phyloP scores from a whole-genome alignment of 2,113 vertebrate genomes.

The Grus americana region DNA sequence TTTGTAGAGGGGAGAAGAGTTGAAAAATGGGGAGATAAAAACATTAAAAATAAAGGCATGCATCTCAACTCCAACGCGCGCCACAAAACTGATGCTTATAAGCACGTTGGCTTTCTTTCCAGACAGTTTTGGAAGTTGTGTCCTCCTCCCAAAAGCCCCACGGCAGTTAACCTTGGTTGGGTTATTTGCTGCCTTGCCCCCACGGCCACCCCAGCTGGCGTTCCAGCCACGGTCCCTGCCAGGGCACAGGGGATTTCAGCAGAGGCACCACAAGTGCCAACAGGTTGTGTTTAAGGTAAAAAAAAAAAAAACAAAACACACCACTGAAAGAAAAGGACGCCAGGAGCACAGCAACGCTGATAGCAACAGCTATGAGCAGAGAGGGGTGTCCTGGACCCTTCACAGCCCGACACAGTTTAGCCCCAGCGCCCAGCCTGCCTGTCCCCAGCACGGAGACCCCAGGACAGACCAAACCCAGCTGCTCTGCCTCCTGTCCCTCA shows the following conservation, averaged over 20 bases:
- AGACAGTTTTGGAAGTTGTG: not conserved
- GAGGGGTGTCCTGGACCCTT: not conserved
- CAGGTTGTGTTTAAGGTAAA: not conserved
- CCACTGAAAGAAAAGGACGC: not conserved
- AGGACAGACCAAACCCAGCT: not conserved
- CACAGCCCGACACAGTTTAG: accelerated
- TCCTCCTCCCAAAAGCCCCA: not conserved
- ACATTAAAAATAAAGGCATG: not conserved
- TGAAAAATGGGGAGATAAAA: not conserved
- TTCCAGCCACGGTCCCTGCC: accelerated
- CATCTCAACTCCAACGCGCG: not conserved
- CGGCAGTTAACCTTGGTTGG: accelerated
- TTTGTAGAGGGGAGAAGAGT: not conserved
- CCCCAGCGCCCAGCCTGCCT: not conserved
- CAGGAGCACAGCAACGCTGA: not conserved
- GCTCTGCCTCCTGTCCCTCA: not conserved
- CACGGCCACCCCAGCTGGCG: accelerated
- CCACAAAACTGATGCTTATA: constrained; percentile 14
- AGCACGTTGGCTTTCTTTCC: not conserved
- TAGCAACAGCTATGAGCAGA: accelerated
- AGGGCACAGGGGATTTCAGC: no score
- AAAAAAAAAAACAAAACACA: not conserved
- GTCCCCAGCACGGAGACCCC: not conserved
- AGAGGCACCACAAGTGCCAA: not conserved
- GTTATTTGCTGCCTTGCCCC: not conserved